Base-by-base conservation (phyloP, 64 coral and sea anemone species). In the Catalaphyllia jardinei region DNA sequence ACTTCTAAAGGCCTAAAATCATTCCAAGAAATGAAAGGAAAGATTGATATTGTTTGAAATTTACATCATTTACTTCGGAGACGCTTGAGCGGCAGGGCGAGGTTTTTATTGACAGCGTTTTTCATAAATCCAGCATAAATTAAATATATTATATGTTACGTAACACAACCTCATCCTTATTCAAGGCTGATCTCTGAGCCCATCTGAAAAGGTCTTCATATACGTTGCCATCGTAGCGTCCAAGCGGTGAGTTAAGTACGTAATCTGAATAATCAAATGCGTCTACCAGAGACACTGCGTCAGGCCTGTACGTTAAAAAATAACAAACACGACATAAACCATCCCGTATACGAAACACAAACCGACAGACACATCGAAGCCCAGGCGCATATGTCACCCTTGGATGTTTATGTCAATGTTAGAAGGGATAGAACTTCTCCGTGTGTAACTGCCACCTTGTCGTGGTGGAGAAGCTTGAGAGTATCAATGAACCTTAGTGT, bases 221-320 rank as follows among this genome's bases (percentile, higher is more conserved):
- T 35, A 98, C 96, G 42, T 98, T 94, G 22, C 96, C 96, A 90
- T 94, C 93, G 72, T 92, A 94, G 4, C 89, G 62, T 52, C 96
- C 96, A 24, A 98, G 81, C 4, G 89, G 52, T 17, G 96, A 98
- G 82, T 92, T 98, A 25, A 98, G 90, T 22, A 92, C 29, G 75
- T 76, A 91, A 71, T 98, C 96, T 52, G 89, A 89, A 59, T 75
- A 60, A 74, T 94, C 89, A 94, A 98, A 98, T 0, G 92, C 92
- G 60, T 98, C 96, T 38, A 98, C 96, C 19, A 98, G 75, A 51
- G 86, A 29, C 28, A 98, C 96, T 24, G 89, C 96, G 78, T 98
- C 86, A 35, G 93, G 87, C 60, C 96, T 98, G 31, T 25, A 78
- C 22, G 65, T 29, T 69, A 6, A 69, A n/a, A 35, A 27, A 69